phyloP scores from a whole-genome alignment of 1,140 invertebrate species.

The Hycleus phaleratus region DNA sequence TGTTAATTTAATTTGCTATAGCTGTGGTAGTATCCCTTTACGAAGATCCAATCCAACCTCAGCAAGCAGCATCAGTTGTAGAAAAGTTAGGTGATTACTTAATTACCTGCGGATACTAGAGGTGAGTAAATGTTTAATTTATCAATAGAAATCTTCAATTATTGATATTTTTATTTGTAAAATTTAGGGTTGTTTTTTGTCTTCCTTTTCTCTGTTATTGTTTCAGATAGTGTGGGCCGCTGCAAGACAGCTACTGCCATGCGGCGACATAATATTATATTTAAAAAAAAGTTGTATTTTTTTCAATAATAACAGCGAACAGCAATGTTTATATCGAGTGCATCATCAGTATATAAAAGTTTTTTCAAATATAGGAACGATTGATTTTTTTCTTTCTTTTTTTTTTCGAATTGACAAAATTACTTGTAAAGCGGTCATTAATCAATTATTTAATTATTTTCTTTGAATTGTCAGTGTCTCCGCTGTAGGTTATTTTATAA shows the following conservation, averaged over 20 bases:
- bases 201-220: conserved; percentile 9
- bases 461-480: conserved; percentile 4
- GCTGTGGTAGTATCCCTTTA: conserved; percentile 87
- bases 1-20: conserved; percentile 46
- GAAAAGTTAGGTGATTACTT: conserved; percentile 94
- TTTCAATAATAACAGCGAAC: conserved; percentile 36
- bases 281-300: conserved; percentile 36
- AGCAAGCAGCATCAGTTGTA: conserved; percentile 88
- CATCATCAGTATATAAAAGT: conserved; percentile 21
- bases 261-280: conserved; percentile 29
- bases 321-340: conserved; percentile 39
- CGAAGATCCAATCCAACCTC: conserved; percentile 89
- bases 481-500: conserved; percentile 21
- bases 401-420: too few species aligned
- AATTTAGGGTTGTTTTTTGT: neutral
- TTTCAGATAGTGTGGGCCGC: conserved; percentile 37
- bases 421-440: neutral
- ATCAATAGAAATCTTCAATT: neutral
- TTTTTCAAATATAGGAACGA: conserved; percentile 11
- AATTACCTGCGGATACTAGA: conserved; percentile 88
- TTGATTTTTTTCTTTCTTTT: conserved; percentile 14
- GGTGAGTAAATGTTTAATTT: conserved; percentile 23
- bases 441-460: conserved; percentile 1
- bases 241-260: conserved; percentile 34
- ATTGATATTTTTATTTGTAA: neutral